phyloP scores from a whole-genome alignment of 2,888 invertebrate genomes.

The Carcina quercana region DNA sequence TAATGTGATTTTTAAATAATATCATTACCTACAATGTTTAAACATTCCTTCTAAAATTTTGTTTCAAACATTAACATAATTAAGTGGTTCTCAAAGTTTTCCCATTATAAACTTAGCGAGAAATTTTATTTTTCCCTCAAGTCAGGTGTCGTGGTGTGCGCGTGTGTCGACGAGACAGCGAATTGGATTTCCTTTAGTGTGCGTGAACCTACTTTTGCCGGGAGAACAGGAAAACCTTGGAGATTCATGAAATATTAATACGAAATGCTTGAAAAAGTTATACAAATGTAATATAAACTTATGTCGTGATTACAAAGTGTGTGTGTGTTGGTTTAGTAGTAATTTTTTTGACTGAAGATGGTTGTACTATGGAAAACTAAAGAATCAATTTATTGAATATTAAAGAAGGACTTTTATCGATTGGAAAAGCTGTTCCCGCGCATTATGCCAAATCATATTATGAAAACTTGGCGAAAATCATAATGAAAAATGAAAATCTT shows the following conservation, averaged over 20 bases:
- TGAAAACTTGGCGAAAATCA: too few relatives aligned
- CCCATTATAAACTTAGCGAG: slow-evolving; percentile 75
- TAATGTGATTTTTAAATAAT: slow-evolving; percentile 46
- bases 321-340: too few relatives aligned
- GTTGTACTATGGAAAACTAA: too few relatives aligned
- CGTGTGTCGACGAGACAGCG: slow-evolving; percentile 59
- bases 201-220: slow-evolving; percentile 71
- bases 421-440: too few relatives aligned
- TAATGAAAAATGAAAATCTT: too few relatives aligned
- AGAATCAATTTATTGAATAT: too few relatives aligned
- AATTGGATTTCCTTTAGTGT: slow-evolving; percentile 71
- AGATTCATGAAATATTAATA: slow-evolving; percentile 67
- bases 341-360: too few relatives aligned
- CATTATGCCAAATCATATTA: too few relatives aligned
- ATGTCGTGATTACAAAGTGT: slow-evolving; percentile 5
- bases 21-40: slow-evolving; percentile 66
- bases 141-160: slow-evolving; percentile 66
- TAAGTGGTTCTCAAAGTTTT: slow-evolving; percentile 76
- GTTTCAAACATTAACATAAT: slow-evolving; percentile 76
- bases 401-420: too few relatives aligned
- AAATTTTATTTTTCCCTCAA: slow-evolving; percentile 76
- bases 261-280: slow-evolving; percentile 49
- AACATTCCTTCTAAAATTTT: slow-evolving; percentile 72
- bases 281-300: slow-evolving; percentile 33
- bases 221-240: slow-evolving; percentile 66